Percentiles rank a stretch among this genome's conserved stretches.
Conservation (phyloP, 2,888 invertebrate genomes). For the Hoplodrina ambigua region DNA sequence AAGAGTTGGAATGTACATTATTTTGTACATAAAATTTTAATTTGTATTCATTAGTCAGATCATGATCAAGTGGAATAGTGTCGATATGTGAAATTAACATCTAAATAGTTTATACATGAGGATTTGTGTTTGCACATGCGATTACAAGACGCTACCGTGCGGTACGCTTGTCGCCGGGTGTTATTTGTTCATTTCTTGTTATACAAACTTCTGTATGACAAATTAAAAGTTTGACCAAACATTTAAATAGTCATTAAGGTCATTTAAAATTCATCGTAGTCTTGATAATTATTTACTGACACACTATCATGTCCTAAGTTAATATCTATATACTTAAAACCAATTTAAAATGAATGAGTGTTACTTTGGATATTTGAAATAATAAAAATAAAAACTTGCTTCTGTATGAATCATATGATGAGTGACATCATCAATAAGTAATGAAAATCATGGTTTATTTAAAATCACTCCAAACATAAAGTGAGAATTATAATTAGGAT, state of each 20-base stretch:
- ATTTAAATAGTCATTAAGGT: conserved; percentile 57
- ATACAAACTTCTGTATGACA: conserved; percentile 32
- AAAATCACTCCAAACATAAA: conserved; percentile 37
- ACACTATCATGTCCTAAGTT: conserved; percentile 30
- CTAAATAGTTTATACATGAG: conserved; percentile 70
- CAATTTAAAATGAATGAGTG: conserved; percentile 20
- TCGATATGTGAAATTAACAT: conserved; percentile 71
- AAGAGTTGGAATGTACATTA: conserved; percentile 54
- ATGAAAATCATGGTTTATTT: conserved; percentile 51
- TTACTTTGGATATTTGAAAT: conserved; percentile 17
- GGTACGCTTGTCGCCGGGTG: conserved; percentile 30
- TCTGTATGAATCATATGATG: conserved; percentile 37
- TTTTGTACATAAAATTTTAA: conserved; percentile 56
- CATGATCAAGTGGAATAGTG: conserved; percentile 63
- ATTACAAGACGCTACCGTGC: conserved; percentile 16
- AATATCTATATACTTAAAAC: conserved; percentile 25
- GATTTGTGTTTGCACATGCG: conserved; percentile 58
- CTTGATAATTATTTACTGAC: conserved; percentile 37
- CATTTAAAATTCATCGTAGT: conserved; percentile 52
- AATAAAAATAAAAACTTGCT: conserved; percentile 23
- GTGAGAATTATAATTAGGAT: conserved; percentile 44
- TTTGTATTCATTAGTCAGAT: conserved; percentile 50
- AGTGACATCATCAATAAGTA: conserved; percentile 31
- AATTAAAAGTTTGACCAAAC: conserved; percentile 60
- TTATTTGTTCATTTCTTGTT: conserved; percentile 28